These are phyloP conservation scores for Nemapogon koenigi DNA, from an alignment of 2,888 invertebrate genomes.

Conservation along the genomic window DNA sequence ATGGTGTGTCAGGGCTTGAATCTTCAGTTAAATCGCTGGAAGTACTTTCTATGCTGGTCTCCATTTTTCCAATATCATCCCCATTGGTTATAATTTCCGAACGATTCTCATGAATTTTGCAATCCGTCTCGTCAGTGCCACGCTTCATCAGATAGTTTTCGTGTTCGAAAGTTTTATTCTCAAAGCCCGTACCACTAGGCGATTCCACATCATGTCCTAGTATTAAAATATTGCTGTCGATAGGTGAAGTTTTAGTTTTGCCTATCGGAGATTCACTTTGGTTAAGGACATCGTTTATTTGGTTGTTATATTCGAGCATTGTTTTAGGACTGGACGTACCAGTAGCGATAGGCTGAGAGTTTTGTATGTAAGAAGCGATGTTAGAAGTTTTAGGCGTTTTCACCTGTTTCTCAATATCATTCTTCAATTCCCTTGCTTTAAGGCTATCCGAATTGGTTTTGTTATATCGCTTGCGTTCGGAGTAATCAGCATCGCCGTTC, in stretches of 20 bases:
- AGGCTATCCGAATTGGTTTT: conserved; percentile 27
- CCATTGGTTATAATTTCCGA: conserved; percentile 21
- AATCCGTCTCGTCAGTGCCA: conserved; percentile 38
- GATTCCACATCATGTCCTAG: conserved; percentile 53
- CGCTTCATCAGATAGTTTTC: conserved; percentile 53
- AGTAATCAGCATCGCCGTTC: conserved; percentile 39
- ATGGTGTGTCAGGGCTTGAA: conserved; percentile 44
- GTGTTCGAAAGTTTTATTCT: conserved; percentile 55
- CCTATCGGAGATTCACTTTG: conserved; percentile 20
- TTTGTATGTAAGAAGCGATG: conserved; percentile 68
- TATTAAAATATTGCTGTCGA: conserved; percentile 28
- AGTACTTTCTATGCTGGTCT: conserved; percentile 52
- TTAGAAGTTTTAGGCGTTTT: conserved; percentile 61
- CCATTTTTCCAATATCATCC: conserved; percentile 46
- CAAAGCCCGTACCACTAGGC: conserved; percentile 53
- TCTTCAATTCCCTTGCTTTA: conserved; percentile 30
- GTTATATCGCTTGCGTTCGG: conserved; percentile 26
- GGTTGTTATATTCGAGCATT: conserved; percentile 26
- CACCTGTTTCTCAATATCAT: conserved; percentile 48
- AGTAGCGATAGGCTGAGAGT: conserved; percentile 53
- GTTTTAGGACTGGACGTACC: conserved; percentile 38
- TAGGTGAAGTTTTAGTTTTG: conserved; percentile 17
- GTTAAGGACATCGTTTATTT: conserved; percentile 24
- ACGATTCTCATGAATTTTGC: conserved; percentile 18
- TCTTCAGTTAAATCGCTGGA: conserved; percentile 48